Percentiles rank a stretch among this genome's conserved stretches.
Conservation (phyloP, 1,140 invertebrate species). For the Phortica variegata region DNA sequence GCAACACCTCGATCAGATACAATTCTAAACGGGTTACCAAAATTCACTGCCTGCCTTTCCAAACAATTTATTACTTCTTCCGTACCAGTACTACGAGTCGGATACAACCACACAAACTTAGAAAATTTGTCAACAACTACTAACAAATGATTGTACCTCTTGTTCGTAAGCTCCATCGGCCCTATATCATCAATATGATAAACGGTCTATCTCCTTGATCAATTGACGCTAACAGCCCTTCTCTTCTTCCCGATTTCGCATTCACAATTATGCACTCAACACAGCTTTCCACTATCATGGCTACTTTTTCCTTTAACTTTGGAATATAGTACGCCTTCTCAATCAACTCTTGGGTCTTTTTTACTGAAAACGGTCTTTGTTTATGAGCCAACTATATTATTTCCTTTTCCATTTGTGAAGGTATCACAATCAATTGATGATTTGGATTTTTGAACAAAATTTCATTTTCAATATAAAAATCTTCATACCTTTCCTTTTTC, state of each 20-base stretch:
- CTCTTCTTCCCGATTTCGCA: conserved; percentile 46
- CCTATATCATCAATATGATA: conserved; percentile 31
- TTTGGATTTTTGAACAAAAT: conserved; percentile 5
- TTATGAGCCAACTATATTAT: conserved; percentile 18
- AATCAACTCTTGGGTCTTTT: conserved; percentile 23
- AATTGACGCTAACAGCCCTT: conserved; percentile 45
- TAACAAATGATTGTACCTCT: conserved; percentile 56
- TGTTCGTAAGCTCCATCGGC: conserved; percentile 44
- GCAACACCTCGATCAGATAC: conserved; percentile 41
- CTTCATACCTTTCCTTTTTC: background rate
- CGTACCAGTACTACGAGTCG: background rate
- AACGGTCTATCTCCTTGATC: conserved; percentile 34
- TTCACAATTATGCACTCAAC: conserved; percentile 37
- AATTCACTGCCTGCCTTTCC: conserved; percentile 22
- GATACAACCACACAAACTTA: conserved; percentile 55
- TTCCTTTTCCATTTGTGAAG: conserved; percentile 22
- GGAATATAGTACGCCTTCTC: conserved; percentile 56
- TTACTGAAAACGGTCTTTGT: conserved; percentile 17
- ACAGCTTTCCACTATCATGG: conserved; percentile 39
- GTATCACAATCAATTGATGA: conserved; percentile 21
- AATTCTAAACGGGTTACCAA: conserved; percentile 46
- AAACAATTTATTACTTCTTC: conserved; percentile 21
- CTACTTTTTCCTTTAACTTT: conserved; percentile 38
- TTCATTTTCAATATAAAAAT: background rate
- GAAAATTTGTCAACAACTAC: conserved; percentile 54